Percentiles rank a stretch among this genome's conserved stretches.
Conservation (phyloP, 1,140 invertebrate genomes). For the Drosophila nikananu region DNA sequence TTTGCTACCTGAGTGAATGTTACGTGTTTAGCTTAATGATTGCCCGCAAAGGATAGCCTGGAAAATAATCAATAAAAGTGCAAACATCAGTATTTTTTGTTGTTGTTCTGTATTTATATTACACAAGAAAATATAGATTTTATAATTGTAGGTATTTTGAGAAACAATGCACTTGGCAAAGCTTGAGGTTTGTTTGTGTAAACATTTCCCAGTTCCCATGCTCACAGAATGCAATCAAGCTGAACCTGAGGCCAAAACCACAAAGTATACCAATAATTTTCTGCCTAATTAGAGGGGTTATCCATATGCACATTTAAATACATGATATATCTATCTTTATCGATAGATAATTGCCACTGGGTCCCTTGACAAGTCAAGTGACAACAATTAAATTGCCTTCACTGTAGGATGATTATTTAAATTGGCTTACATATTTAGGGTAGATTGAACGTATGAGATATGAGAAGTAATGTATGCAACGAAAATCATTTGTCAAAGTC, state of each 20-base stretch:
- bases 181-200: not conserved
- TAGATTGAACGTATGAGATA: conserved; percentile 22
- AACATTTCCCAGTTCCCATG: not conserved
- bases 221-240: conserved; percentile 39
- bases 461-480: conserved; percentile 8
- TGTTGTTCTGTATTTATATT: conserved; percentile 4
- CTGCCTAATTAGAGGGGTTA: conserved; percentile 51
- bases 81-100: conserved; percentile 33
- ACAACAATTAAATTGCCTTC: conserved; percentile 54
- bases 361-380: conserved; percentile 42
- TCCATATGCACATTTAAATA: conserved; percentile 13
- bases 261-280: conserved; percentile 41
- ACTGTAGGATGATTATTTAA: conserved; percentile 25
- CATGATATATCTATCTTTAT: conserved; percentile 17
- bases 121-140: conserved; percentile 1
- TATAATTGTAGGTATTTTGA: conserved; percentile 25
- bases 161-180: conserved; percentile 9
- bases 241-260: conserved; percentile 37
- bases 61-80: conserved; percentile 67
- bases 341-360: conserved; percentile 41
- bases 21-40: conserved; percentile 78
- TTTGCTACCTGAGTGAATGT: conserved; percentile 72
- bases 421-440: conserved; percentile 9
- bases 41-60: conserved; percentile 71
- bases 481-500: conserved; percentile 15